Conservation (phyloP, 1,140 invertebrate species). For the Polyergus mexicanus region DNA sequence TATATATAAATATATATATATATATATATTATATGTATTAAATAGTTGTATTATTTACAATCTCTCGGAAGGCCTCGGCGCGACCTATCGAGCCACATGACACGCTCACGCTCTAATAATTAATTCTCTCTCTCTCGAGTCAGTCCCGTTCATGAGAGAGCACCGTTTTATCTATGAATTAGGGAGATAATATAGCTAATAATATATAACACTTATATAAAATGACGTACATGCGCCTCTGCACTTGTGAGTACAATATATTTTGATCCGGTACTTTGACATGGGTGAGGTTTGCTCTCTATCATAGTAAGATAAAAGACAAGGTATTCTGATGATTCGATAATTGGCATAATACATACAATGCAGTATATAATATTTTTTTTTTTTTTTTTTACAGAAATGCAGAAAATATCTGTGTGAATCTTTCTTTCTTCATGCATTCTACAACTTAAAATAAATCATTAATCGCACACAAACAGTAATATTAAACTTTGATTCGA, state of each 20-base stretch:
- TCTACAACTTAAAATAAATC: too few species aligned
- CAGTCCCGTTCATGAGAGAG: background rate
- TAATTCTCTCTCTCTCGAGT: conserved; percentile 35
- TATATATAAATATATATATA: conserved; percentile 16
- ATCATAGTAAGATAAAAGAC: conserved; percentile 44
- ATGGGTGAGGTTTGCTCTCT: conserved; percentile 36
- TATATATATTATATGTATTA: conserved; percentile 50
- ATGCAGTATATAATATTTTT: background rate
- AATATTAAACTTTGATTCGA: conserved; percentile 2
- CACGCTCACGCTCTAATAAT: conserved; percentile 42
- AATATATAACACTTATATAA: conserved; percentile 52
- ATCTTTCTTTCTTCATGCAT: too few species aligned
- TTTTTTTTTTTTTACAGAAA: too few species aligned
- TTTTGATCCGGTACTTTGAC: conserved; percentile 61
- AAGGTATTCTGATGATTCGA: background rate
- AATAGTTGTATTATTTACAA: conserved; percentile 60
- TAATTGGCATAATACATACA: too few species aligned
- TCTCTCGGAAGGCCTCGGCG: conserved; percentile 37
- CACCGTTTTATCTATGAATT: background rate
- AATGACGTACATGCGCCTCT: conserved; percentile 1
- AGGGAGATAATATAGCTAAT: conserved; percentile 43
- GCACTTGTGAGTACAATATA: conserved; percentile 36
- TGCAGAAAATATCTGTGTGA: too few species aligned
- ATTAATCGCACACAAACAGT: background rate
- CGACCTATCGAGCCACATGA: conserved; percentile 39